Evolutionary conservation across 2,888 invertebrate species (phyloP).

Genomic region (Leptinotarsa peninsularis): DNA sequence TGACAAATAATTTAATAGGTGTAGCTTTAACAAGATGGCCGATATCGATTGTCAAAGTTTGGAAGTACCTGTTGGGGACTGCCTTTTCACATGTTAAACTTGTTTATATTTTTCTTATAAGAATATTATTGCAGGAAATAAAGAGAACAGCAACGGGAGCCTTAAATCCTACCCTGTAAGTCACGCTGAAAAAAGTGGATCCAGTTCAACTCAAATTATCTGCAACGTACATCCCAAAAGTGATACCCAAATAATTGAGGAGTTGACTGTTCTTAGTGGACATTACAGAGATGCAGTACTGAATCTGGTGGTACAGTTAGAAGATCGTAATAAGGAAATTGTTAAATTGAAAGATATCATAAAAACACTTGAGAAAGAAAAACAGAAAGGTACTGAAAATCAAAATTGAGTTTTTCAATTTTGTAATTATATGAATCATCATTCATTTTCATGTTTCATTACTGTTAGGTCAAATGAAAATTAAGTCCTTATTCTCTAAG

Average conservation of each 20-base stretch:
- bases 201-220: conserved; percentile 48
- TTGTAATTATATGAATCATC: neutral
- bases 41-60: too few relatives aligned
- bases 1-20: too few relatives aligned
- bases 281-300: conserved; percentile 72
- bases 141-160: conserved; percentile 58
- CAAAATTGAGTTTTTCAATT: conserved; percentile 6
- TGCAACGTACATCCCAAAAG: conserved; percentile 73
- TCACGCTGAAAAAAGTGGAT: conserved; percentile 53
- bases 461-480: too few relatives aligned
- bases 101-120: neutral
- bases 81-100: too few relatives aligned
- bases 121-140: conserved; percentile 34
- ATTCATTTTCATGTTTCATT: neutral
- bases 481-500: too few relatives aligned
- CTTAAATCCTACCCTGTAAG: conserved; percentile 50
- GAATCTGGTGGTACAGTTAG: conserved; percentile 73
- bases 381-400: conserved; percentile 61
- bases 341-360: conserved; percentile 71
- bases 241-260: conserved; percentile 74
- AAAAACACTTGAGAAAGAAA: conserved; percentile 70
- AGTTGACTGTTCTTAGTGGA: conserved; percentile 74
- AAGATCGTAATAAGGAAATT: conserved; percentile 75
- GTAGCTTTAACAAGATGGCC: too few relatives aligned
- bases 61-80: too few relatives aligned